Percentiles rank a stretch among this genome's conserved stretches.
Conservation (phyloP, 2,113 vertebrate genomes). For the Burhinus oedicnemus region DNA sequence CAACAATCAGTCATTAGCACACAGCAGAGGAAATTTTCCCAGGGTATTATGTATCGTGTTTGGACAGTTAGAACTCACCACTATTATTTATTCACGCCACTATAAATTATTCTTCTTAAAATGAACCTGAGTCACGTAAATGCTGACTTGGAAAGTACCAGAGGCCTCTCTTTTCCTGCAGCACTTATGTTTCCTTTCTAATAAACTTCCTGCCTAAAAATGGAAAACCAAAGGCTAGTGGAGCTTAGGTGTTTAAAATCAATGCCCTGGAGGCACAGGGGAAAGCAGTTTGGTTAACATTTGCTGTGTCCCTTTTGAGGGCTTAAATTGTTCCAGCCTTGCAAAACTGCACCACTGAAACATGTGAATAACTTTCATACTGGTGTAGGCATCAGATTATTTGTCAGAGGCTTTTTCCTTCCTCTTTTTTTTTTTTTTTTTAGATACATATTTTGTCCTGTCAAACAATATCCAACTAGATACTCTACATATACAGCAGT, state of each 20-base stretch:
- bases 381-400: neutral
- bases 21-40: conserved; percentile 3
- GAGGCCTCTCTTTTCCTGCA: conserved; percentile 31
- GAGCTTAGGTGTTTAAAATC: conserved; percentile 51
- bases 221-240: conserved; percentile 62
- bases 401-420: neutral
- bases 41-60: conserved; percentile 57
- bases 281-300: conserved; percentile 7
- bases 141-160: conserved; percentile 61
- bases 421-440: neutral
- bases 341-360: neutral
- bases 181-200: neutral
- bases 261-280: neutral
- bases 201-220: conserved; percentile 57
- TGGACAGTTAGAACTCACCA: conserved; percentile 61
- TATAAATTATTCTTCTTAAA: conserved; percentile 71
- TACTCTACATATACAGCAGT: neutral
- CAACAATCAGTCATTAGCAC: conserved; percentile 35
- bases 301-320: neutral
- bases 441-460: neutral
- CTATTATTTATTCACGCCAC: conserved; percentile 72
- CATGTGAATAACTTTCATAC: neutral
- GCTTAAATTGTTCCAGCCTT: neutral
- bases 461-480: neutral
- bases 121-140: conserved; percentile 69